Base-by-base conservation (phyloP, 2,797 vertebrate species). In the Spheniscus humboldti region DNA sequence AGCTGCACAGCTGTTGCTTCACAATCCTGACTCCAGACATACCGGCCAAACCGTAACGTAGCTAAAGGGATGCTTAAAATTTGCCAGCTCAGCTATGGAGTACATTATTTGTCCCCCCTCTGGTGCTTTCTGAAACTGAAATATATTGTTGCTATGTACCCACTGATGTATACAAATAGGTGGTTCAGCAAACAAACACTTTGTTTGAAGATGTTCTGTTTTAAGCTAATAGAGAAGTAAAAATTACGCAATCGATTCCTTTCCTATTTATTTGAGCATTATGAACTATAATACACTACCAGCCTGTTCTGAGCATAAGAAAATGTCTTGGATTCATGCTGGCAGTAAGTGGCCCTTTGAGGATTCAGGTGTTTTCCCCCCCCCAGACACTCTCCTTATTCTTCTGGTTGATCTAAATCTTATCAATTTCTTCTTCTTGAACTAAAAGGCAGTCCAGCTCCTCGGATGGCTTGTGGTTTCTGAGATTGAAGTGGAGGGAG, bases 321-420 rank as follows among this genome's bases (percentile, higher is more conserved):
- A 87, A 37, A 23, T 22, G 23, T 80, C 60, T 86, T 75, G 35
- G 37, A 80, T 95, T 97, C 82, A 47, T 62, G 43, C 85, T 88
- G 66, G 75, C 39, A 86, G 66, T 90, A 97, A 96, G 82, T 73
- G 76, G 89, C 35, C 92, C 84, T 95, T 83, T 80, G 94, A 96
- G 95, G 57, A 92, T 90, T 90, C 4, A 11, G 39, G 45, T 86
- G 55, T 83, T 91, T 52, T 3, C 10, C 62, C 72, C 72, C 72
- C 48, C 66, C 50, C 10, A 86, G 82, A 85, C 71, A 50, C 37
- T 73, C 17, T 68, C 30, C 33, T 85, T 77, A 55, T 77, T 77
- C 71, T 92, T 90, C 56, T 69, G 66, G 64, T 72, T 92, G 89
- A 96, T 97, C 81, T 94, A 93, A 96, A 94, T 64, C 66, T 91